A percentile compares a stretch with the other conserved stretches of the same genome.
Conservation (phyloP, 2,113 vertebrate species). For the Phocoena sinus region DNA sequence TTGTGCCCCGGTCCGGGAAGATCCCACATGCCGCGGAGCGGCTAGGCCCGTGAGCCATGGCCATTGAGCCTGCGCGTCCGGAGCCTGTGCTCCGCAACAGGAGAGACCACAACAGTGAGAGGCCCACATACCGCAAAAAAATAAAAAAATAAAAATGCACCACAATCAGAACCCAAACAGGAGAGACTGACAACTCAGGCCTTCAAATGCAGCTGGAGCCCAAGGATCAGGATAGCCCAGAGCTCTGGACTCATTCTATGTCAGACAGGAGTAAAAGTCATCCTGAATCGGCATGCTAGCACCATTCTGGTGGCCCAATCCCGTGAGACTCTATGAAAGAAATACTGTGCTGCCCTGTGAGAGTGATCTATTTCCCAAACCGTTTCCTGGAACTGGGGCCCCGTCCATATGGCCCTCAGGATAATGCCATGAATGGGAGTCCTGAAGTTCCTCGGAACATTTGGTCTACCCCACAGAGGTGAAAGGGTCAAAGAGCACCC, state of each 20-base stretch:
- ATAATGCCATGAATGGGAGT: not conserved
- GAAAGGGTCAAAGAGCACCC: not conserved
- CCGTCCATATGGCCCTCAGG: not conserved
- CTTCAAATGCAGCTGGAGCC: not conserved
- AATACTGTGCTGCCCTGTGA: accelerated
- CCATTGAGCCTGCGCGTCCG: no score
- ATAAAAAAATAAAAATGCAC: not conserved
- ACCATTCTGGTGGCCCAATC: not conserved
- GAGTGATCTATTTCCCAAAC: not conserved
- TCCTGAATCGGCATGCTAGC: no score
- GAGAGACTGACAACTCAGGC: not conserved
- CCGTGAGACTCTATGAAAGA: not conserved
- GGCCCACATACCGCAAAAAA: no score
- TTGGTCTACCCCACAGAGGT: not conserved
- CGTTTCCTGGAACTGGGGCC: not conserved
- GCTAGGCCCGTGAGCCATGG: no score
- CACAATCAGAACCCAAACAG: not conserved
- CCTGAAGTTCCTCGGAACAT: not conserved
- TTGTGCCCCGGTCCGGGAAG: no score
- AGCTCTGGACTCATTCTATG: not conserved
- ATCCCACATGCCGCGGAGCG: no score
- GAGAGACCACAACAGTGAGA: no score
- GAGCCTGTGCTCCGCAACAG: no score
- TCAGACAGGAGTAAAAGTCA: not conserved
- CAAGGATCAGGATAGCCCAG: not conserved